phyloP scores from a whole-genome alignment of 2,797 vertebrate species.

The Heteromormyrus szaboi region DNA sequence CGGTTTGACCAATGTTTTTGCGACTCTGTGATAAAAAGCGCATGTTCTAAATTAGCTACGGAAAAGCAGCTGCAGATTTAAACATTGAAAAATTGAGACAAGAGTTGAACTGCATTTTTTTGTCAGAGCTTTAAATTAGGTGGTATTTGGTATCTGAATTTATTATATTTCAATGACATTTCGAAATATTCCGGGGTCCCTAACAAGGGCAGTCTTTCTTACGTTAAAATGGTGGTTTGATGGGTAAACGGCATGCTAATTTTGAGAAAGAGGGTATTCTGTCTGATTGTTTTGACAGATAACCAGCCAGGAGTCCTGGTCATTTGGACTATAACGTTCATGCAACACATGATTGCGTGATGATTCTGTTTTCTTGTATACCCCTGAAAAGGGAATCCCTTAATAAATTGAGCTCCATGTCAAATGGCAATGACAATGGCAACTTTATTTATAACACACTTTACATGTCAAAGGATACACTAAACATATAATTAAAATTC shows the following conservation, averaged over 20 bases:
- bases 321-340: not conserved
- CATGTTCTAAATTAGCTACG: not conserved
- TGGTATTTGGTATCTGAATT: not conserved
- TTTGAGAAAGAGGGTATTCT: not conserved
- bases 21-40: not conserved
- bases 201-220: not conserved
- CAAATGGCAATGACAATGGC: not conserved
- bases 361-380: not conserved
- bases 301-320: not conserved
- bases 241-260: not conserved
- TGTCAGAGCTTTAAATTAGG: not conserved
- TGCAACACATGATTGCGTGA: not conserved
- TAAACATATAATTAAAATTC: not conserved
- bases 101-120: not conserved
- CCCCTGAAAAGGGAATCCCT: not conserved
- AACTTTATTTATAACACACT: not conserved
- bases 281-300: not conserved
- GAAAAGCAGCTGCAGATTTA: not conserved
- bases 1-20: not conserved
- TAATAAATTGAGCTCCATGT: not conserved
- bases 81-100: not conserved
- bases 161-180: not conserved
- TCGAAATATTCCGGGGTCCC: not conserved
- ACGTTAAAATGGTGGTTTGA: not conserved
- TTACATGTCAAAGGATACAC: not conserved